A percentile compares a stretch with the other conserved stretches of the same genome.
Conservation (phyloP, 35 echinoderm and acorn worm genomes). For the Ophioderma brevispina region DNA sequence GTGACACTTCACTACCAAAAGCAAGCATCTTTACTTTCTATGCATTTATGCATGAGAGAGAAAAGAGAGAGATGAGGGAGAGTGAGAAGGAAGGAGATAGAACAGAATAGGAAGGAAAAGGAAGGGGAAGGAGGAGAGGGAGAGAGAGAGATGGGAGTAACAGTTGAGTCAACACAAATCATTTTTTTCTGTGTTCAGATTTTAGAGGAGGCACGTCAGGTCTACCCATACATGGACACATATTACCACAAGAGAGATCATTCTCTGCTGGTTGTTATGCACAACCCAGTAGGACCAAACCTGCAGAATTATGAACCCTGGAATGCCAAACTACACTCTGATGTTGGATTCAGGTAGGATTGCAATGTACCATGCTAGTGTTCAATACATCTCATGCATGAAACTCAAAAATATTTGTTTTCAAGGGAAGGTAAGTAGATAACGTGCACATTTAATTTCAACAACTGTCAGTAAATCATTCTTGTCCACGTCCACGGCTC, state of each 20-base stretch:
- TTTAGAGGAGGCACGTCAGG: slow-evolving; percentile 75
- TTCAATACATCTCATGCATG: neutral
- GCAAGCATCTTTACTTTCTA: too few species aligned
- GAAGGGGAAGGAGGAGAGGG: too few species aligned
- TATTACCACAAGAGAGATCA: slow-evolving; percentile 98
- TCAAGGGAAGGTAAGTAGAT: neutral
- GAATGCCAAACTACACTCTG: slow-evolving; percentile 91
- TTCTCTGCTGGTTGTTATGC: slow-evolving; percentile 95
- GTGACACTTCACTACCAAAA: too few species aligned
- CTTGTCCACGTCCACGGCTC: too few species aligned
- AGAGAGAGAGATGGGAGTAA: neutral
- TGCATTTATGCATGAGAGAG: too few species aligned
- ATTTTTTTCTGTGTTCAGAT: slow-evolving; percentile 57
- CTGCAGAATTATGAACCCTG: slow-evolving; percentile 74
- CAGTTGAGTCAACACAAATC: too few species aligned
- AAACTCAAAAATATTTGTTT: too few species aligned
- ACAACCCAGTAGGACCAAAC: slow-evolving; percentile 87
- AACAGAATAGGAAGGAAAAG: too few species aligned
- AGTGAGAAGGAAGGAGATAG: too few species aligned
- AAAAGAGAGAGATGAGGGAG: too few species aligned
- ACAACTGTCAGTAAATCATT: too few species aligned
- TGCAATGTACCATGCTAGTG: neutral
- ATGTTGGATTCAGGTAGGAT: slow-evolving; percentile 93
- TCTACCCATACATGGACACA: slow-evolving; percentile 95
- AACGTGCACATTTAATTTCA: too few species aligned